A percentile compares a stretch with the other conserved stretches of the same genome.
Conservation (phyloP, 2,797 vertebrate species). For the Ceryle rudis region DNA sequence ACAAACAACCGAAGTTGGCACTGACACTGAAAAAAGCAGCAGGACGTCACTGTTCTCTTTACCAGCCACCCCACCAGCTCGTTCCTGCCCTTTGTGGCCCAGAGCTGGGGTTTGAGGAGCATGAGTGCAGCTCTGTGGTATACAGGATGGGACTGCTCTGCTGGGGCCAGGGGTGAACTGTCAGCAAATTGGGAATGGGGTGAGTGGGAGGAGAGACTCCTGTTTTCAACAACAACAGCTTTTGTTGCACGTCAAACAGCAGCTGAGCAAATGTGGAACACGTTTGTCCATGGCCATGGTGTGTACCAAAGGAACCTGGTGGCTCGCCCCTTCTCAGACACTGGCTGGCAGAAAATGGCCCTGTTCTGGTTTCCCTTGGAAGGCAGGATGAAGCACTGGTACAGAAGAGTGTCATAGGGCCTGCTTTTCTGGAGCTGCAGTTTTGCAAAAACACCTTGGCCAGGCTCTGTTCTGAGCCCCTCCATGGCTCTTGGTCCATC, state of each 20-base stretch:
- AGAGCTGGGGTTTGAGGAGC: not conserved
- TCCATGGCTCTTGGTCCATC: not conserved
- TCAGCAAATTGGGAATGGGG: not conserved
- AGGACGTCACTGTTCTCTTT: not conserved
- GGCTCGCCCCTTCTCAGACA: not conserved
- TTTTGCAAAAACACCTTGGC: not conserved
- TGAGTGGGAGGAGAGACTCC: not conserved
- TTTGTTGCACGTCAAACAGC: not conserved
- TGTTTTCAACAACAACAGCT: not conserved
- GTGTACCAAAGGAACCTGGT: not conserved
- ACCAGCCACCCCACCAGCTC: not conserved
- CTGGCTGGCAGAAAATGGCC: not conserved
- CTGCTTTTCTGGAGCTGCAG: not conserved
- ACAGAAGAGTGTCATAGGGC: accelerated
- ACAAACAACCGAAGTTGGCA: not conserved
- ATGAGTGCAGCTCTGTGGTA: not conserved
- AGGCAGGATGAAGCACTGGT: not conserved
- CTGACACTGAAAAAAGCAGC: not conserved
- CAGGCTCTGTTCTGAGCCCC: not conserved
- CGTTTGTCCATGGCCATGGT: not conserved
- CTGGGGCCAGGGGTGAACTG: not conserved
- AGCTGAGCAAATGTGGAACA: not conserved
- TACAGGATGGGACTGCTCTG: not conserved
- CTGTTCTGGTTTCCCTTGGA: not conserved
- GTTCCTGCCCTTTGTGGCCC: not conserved